Evolutionary conservation across 2,888 invertebrate species (phyloP), one percentile per base, ranked within the genome.

Genomic region (Tortricodes alternella): DNA sequence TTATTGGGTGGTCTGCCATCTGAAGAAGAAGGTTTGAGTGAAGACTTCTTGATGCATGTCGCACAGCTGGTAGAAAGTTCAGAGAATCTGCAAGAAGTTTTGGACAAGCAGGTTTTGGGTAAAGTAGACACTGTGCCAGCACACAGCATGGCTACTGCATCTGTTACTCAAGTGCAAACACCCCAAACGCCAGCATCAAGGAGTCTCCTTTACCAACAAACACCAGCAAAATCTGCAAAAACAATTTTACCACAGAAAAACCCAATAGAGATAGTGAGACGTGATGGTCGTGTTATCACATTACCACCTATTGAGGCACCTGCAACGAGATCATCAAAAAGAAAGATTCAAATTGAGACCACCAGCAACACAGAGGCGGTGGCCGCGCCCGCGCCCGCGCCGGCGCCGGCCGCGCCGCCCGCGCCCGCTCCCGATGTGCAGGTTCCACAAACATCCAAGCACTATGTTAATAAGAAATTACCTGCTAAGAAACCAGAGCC

Each of bases 261-360:
- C 64, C 93, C 93, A 0, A 94, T 95, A 57, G 95, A 96, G 81
- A 94, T 96, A 62, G 92, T 96, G 7, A 88, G 95, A 15, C 92
- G 93, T 15, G 95, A 95, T 74, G 96, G 96, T 0, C 91, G 95
- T 24, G 92, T 96, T 32, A 94, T 96, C 48, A 95, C 94, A 0
- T 83, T 96, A 60, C 96, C 96, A 9, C 96, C 96, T 0, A 95
- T 96, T 51, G 96, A 96, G 80, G 94, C 96, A 16, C 96, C 96
- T 6, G 94, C 96, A 1, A 96, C 96, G 0, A 90, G 96, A 35
- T 93, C 94, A 58, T 95, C 96, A 15, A 94, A 95, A 73, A 86
- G 93, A 9, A 92, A 93, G 61, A 93, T 88, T 57, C 92, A 92
- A 64, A 66, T 80, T 62, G 80, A 89, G 65, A 56, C 63, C 18